Conservation (phyloP, 2,888 invertebrate genomes). For the Neoscelio sp. region DNA sequence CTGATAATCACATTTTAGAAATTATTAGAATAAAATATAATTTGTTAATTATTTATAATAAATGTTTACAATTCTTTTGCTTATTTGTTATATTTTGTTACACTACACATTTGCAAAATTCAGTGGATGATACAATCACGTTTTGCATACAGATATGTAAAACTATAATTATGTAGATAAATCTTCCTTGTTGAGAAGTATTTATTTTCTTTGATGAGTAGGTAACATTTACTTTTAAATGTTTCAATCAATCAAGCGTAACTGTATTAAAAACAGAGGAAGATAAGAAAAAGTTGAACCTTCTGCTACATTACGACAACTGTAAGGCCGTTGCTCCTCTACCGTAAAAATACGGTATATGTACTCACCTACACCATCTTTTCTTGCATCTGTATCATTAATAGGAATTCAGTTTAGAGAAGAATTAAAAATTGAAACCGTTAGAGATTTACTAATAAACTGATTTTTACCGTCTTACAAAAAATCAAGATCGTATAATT, state of each 20-base stretch:
- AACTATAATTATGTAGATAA: background rate
- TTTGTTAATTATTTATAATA: too few relatives aligned
- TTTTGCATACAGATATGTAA: background rate
- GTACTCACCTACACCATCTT: background rate
- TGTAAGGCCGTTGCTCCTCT: conserved; percentile 20
- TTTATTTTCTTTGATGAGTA: background rate
- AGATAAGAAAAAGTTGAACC: conserved; percentile 11
- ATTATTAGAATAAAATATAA: too few relatives aligned
- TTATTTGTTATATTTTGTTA: too few relatives aligned
- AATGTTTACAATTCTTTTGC: too few relatives aligned
- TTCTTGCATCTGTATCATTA: conserved; percentile 23
- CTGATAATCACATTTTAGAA: too few relatives aligned
- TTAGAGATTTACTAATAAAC: conserved; percentile 18
- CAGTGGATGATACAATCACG: too few relatives aligned
- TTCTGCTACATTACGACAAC: conserved; percentile 23
- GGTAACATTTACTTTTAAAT: background rate
- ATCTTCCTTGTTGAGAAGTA: too few relatives aligned
- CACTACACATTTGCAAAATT: too few relatives aligned
- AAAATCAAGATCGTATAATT: too few relatives aligned
- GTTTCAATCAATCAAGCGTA: conserved; percentile 14
- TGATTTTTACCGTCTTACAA: too few relatives aligned
- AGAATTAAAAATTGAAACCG: conserved; percentile 25
- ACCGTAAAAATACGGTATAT: conserved; percentile 11
- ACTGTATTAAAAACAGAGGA: conserved; percentile 7
- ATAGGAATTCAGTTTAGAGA: conserved; percentile 12